Percentiles rank a stretch among this genome's conserved stretches.
Evolutionary conservation across 30 jellyfish, hydroid and myxozoan species (phyloP).

Genomic region (Clytia hemisphaerica): DNA sequence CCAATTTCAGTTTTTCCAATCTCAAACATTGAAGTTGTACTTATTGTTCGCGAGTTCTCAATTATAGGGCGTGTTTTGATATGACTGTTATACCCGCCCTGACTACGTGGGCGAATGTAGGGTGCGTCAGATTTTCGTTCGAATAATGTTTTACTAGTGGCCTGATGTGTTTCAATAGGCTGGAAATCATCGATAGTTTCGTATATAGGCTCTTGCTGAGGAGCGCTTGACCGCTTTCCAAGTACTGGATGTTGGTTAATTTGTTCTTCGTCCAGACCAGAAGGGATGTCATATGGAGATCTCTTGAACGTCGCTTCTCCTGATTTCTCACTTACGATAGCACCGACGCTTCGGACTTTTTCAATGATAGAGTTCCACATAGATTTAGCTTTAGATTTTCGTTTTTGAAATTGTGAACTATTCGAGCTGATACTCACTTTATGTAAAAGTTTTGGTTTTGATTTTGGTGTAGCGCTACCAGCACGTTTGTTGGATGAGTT

Average conservation of each 20-base stretch:
- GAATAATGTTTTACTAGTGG: no score
- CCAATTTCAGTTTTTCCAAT: slow-evolving; percentile 83
- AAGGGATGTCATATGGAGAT: slow-evolving; percentile 10
- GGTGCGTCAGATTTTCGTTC: no score
- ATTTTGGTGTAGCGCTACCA: no score
- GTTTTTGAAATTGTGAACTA: no score
- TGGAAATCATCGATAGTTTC: no score
- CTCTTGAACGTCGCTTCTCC: slow-evolving; percentile 9
- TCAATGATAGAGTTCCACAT: slow-evolving; percentile 65
- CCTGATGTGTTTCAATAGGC: no score
- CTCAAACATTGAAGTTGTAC: slow-evolving; percentile 76
- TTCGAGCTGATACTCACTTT: no score
- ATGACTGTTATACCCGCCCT: neutral
- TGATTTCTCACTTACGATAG: slow-evolving; percentile 51
- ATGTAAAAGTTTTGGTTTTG: no score
- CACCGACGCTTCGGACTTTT: slow-evolving; percentile 60
- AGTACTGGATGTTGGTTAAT: no score
- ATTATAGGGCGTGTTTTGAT: slow-evolving; percentile 69
- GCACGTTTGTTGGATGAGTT: no score
- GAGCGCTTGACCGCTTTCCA: no score
- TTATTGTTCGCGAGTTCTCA: slow-evolving; percentile 85
- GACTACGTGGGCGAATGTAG: neutral
- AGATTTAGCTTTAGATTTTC: slow-evolving; percentile 53
- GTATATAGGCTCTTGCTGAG: no score
- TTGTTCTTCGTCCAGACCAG: neutral